Base-by-base conservation (phyloP, 2,888 invertebrate genomes). In the Lasioglossum marginatum region DNA sequence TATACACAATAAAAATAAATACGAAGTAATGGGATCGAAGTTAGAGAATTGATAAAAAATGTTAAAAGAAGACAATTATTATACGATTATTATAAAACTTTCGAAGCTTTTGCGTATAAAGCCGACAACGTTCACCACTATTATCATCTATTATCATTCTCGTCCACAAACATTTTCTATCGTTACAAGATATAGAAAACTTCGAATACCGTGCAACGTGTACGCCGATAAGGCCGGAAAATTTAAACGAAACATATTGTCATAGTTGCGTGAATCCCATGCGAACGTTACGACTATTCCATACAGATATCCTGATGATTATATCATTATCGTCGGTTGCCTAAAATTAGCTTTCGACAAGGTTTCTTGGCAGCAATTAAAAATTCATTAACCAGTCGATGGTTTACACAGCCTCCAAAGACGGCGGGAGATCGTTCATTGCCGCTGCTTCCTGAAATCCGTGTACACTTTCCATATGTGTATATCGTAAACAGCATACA, bases 401-500 rank as follows among this genome's bases (percentile, higher is more conserved):
- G 40, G n/a, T 70, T 70, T n/a, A 14, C n/a, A n/a, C 70, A 70
- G 70, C 70, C 40, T 70, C 68, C 37, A 40, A 34, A 70, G 14
- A 37, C n/a, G 40, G 23, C 23, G 23, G 68, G 68, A 68, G 68
- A 37, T 4, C 68, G 37, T 37, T 68, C 37, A 12, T 68, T 23
- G 37, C 37, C 68, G 40, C 10, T 23, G 40, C n/a, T 70, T 70
- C 70, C 70, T 70, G 40, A 70, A 68, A 70, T 70, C 40, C 70
- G 37, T 68, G 14, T 5, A 40, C 40, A 14, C 40, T 70, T 70
- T 70, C 40, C 37, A 23, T 40, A 40, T 37, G 37, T 37, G 37
- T 85, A 48, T 88, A 81, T 80, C 48, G 77, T 74, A 89, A 82
- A 57, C 37, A 40, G 74, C 43, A 68, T 97, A 97, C 93, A 97